Conservation (phyloP, 2,113 vertebrate genomes). For the Trachemys scripta region DNA sequence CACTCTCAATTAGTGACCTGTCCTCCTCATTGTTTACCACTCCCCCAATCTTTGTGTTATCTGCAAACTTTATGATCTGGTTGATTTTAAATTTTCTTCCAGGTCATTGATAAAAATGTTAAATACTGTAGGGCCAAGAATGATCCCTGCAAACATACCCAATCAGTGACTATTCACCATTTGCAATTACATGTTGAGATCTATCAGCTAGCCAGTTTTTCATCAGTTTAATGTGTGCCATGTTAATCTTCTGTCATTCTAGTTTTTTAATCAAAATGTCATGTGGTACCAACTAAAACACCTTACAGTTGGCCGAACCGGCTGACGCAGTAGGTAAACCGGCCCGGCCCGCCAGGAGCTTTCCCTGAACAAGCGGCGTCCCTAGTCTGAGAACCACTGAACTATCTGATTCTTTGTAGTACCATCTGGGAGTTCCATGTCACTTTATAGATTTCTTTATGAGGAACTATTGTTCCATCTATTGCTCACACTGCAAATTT, state of each 20-base stretch:
- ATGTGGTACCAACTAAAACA: not conserved
- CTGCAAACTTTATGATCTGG: not conserved
- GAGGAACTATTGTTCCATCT: not conserved
- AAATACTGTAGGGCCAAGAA: not conserved
- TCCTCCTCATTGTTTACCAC: not conserved
- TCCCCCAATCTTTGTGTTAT: not conserved
- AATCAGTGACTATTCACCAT: not conserved
- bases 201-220: not conserved
- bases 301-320: not conserved
- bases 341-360: no score
- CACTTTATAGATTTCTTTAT: not conserved
- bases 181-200: not conserved
- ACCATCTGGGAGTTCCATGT: not conserved
- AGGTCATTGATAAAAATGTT: not conserved
- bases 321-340: no score
- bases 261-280: not conserved
- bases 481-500: not conserved
- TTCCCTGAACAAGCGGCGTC: no score
- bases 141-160: not conserved
- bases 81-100: not conserved
- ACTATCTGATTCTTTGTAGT: not conserved
- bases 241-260: not conserved
- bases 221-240: not conserved
- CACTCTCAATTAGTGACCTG: not conserved
- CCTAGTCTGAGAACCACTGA: no score